Conservation (phyloP, 2,797 vertebrate genomes). For the Silurus aristotelis region DNA sequence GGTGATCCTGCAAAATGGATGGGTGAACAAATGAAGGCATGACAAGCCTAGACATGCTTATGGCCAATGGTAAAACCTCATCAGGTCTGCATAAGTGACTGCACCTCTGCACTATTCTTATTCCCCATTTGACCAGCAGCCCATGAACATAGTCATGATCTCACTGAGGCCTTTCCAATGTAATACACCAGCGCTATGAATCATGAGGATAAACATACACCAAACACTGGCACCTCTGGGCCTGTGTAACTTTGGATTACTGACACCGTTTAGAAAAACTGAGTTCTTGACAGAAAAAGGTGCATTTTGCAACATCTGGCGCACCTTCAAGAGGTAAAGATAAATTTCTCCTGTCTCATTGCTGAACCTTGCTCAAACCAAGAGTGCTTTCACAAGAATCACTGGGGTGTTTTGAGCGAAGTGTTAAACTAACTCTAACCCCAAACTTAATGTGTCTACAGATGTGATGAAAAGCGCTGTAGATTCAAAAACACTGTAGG, state of each 20-base stretch:
- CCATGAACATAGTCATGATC: conserved; percentile 45
- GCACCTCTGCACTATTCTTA: conserved; percentile 32
- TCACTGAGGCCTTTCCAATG: conserved; percentile 50
- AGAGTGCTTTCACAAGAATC: conserved; percentile 26
- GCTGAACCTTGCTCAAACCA: conserved; percentile 9
- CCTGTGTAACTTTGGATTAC: conserved; percentile 39
- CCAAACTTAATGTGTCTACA: conserved; percentile 30
- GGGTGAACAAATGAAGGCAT: not conserved
- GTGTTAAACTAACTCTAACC: conserved; percentile 41
- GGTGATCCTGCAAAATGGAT: not conserved
- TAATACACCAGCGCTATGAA: conserved; percentile 45
- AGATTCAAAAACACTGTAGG: conserved; percentile 32
- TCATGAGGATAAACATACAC: conserved; percentile 50
- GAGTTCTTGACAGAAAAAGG: conserved; percentile 44
- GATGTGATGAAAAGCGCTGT: conserved; percentile 33
- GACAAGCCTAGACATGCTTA: not conserved
- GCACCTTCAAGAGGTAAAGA: conserved; percentile 26
- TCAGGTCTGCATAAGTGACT: conserved; percentile 14
- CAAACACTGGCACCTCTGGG: conserved; percentile 46
- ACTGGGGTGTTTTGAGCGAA: conserved; percentile 20
- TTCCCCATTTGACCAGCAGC: conserved; percentile 41
- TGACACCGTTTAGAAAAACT: conserved; percentile 39
- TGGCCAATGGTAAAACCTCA: not conserved
- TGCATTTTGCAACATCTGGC: conserved; percentile 48
- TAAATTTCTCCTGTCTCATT: conserved; percentile 34